Evolutionary conservation across 2,888 invertebrate species (phyloP).

Genomic region (Pheosia gnoma): DNA sequence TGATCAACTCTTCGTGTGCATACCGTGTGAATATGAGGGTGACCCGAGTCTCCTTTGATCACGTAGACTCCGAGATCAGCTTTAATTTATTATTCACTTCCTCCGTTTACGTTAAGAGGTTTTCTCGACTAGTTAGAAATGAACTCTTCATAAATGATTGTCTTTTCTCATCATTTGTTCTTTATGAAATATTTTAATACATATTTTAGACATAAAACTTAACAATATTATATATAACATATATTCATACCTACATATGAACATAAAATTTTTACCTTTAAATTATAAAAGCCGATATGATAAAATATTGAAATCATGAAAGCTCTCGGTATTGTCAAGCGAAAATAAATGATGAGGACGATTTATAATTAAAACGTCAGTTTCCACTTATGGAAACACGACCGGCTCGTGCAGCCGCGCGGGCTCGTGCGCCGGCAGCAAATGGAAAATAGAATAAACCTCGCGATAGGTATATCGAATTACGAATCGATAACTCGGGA

Average conservation of each 20-base stretch:
- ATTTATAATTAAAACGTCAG: slow-evolving; percentile 22
- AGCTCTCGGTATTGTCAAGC: slow-evolving; percentile 10
- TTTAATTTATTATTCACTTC: slow-evolving; percentile 3
- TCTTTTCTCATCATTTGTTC: too few relatives aligned
- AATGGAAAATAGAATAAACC: slow-evolving; percentile 55
- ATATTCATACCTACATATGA: background rate
- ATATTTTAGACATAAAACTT: background rate
- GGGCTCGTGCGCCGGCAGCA: slow-evolving; percentile 35
- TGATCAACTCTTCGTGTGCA: slow-evolving; percentile 26
- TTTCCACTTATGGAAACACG: slow-evolving; percentile 35
- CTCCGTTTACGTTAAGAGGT: background rate
- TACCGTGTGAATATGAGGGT: slow-evolving; percentile 30
- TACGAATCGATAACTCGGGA: slow-evolving; percentile 73
- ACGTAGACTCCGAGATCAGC: background rate
- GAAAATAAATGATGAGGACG: slow-evolving; percentile 24
- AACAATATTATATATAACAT: background rate
- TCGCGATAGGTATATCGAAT: slow-evolving; percentile 60
- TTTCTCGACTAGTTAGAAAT: background rate
- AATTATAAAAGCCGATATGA: slow-evolving; percentile 1
- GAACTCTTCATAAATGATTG: background rate
- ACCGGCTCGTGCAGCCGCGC: slow-evolving; percentile 13
- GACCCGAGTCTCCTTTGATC: slow-evolving; percentile 22
- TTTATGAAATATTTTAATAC: too few relatives aligned
- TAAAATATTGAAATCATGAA: slow-evolving; percentile 9
- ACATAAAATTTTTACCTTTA: background rate